Evolutionary conservation across 2,888 invertebrate species (phyloP).

Genomic region (Hipparchia semele): DNA sequence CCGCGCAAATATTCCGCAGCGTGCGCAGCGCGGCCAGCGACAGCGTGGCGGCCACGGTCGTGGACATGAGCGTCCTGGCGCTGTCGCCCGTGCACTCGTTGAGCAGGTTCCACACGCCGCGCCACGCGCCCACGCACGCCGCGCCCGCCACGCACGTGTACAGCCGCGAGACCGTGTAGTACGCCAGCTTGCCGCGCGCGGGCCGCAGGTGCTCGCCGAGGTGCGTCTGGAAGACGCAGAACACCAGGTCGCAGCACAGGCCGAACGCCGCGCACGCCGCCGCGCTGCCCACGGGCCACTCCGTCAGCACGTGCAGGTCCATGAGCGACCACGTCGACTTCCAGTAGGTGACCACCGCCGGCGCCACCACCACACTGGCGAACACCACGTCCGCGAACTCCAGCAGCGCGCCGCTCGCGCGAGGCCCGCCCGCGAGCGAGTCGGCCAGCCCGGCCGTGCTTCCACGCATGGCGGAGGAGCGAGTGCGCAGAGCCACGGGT

Average conservation of each 20-base stretch:
- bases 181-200: slow-evolving; percentile 86
- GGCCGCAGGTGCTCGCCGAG: slow-evolving; percentile 83
- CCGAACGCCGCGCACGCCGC: slow-evolving; percentile 88
- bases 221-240: slow-evolving; percentile 86
- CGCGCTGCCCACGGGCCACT: slow-evolving; percentile 83
- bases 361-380: slow-evolving; percentile 88
- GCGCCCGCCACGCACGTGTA: slow-evolving; percentile 90
- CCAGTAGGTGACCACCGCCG: slow-evolving; percentile 94
- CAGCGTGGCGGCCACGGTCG: slow-evolving; percentile 86
- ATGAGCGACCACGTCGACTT: slow-evolving; percentile 92
- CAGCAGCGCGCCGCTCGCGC: slow-evolving; percentile 79
- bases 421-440: slow-evolving; percentile 82
- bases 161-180: slow-evolving; percentile 87
- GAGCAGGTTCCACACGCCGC: slow-evolving; percentile 91
- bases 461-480: slow-evolving; percentile 83
- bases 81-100: slow-evolving; percentile 87
- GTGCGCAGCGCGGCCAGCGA: slow-evolving; percentile 87
- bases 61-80: slow-evolving; percentile 83
- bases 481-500: slow-evolving; percentile 59
- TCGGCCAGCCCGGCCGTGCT: slow-evolving; percentile 86
- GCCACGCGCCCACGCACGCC: slow-evolving; percentile 94
- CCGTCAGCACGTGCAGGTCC: slow-evolving; percentile 87
- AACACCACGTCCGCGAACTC: slow-evolving; percentile 88
- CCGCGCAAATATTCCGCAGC: slow-evolving; percentile 90
- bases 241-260: slow-evolving; percentile 86